Evolutionary conservation across 37 sponge, comb jelly and placozoan species (phyloP), one percentile per base, ranked within the genome.

Genomic region (Mnemiopsis leidyi): DNA sequence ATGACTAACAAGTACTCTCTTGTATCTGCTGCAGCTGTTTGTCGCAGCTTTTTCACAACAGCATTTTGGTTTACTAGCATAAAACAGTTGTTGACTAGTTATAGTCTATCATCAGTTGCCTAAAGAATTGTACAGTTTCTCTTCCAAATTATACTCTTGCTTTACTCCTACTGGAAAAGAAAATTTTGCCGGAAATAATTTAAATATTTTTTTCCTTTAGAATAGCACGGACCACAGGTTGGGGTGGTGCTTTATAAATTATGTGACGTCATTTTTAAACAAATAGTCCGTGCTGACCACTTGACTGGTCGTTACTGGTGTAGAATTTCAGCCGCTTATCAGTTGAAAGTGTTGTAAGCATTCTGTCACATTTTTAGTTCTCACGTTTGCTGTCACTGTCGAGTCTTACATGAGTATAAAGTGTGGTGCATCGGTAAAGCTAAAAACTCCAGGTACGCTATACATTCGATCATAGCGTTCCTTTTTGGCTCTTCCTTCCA

Each of bases 271-370:
- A 48, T 48, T 48, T 48, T 48, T 13, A 48, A 18, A 48, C 61
- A 18, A 48, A 48, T 48, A 48, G 61, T 48, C 5, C 61, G 61
- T 48, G 5, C 61, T 5, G 5, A 48, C 61, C 61, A 48, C 61
- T 48, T 48, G 61, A 48, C 61, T 18, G 13, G 61, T 13, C 61
- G 5, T 48, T 48, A 48, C 5, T 13, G 73, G 73, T 71, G 73
- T 71, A 7, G 29, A 71, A 25, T 71, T 71, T 71, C 73, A 71
- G 3, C n/a, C 73, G 7, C 73, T 71, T 71, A 71, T 71, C 73
- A 71, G 61, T 48, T 13, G 61, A 48, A 13, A 48, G 61, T 48
- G 61, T 48, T 48, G 61, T 48, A 48, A 48, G 61, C 61, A 48
- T 48, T 48, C 61, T 48, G 61, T 18, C 61, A 48, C 61, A 48